Conservation (phyloP, 2,113 vertebrate species). For the Chaetura pelagica region DNA sequence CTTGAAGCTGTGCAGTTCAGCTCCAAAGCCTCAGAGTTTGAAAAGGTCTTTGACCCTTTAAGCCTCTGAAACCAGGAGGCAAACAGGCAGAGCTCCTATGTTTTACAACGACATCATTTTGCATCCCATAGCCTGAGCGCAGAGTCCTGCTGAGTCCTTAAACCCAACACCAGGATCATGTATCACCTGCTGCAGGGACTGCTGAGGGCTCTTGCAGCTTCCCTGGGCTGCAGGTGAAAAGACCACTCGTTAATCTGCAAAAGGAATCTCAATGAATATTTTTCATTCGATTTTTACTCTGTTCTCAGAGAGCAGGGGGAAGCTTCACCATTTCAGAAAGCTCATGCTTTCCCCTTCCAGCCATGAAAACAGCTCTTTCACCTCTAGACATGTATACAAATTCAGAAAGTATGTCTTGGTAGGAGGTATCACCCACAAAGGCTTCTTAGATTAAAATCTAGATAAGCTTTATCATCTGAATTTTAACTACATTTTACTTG, state of each 20-base stretch:
- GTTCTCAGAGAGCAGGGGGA: neutral
- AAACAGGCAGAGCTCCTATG: neutral
- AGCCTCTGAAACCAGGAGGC: neutral
- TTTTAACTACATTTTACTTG: neutral
- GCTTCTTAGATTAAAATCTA: neutral
- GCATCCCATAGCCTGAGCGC: neutral
- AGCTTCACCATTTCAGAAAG: slow-evolving; percentile 21
- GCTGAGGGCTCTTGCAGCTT: neutral
- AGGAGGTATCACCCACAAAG: neutral
- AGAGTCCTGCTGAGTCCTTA: neutral
- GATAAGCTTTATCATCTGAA: neutral
- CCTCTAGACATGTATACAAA: neutral
- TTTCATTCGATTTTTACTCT: neutral
- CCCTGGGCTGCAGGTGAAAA: neutral
- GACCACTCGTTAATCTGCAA: neutral
- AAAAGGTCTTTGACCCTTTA: neutral
- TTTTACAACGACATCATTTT: neutral
- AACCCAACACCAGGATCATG: neutral
- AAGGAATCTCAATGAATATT: neutral
- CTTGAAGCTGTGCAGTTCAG: neutral
- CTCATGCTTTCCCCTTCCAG: slow-evolving; percentile 32
- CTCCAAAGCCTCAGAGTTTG: neutral
- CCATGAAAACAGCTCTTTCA: neutral
- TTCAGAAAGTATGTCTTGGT: neutral
- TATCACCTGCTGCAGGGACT: neutral